Base-by-base conservation (phyloP, 2,113 vertebrate species). In the Sinocyclocheilus maitianheensis region DNA sequence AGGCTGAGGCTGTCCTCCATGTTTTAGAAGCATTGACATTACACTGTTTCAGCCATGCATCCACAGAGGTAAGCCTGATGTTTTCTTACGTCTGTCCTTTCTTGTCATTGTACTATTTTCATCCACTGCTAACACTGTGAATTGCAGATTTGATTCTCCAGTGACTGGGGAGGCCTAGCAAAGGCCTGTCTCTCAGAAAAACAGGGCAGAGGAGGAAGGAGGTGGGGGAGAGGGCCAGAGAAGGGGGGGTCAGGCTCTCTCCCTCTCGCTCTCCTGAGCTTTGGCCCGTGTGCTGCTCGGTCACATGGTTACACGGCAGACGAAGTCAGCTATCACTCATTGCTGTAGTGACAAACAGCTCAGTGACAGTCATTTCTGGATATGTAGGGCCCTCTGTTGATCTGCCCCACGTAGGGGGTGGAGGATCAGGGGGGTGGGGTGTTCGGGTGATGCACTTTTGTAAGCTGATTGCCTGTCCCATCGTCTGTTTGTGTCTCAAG, bases 1-100 rank as follows among this genome's bases (percentile, higher is more conserved):
- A 96, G 95, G 96, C 97, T 97, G 97, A 97, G 97, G 97, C 96
- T 99, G 97, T 98, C 98, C 97, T 99, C 97, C 98, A 99, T 99
- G 98, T 99, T 99, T 99, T 98, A 96, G 98, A 98, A 99, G 98
- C 98, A 98, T 98, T 99, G 97, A 99, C 97, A 99, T 99, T 98
- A 99, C 97, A 98, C 96, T 97, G 97, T 98, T 96, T 98, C 97
- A 99, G 97, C 98, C 98, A 99, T 99, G 98, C 98, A 99, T 98
- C 98, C 98, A 97, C 98, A 99, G 97, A 99, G 98, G 98, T 99
- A 99, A 99, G 98, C 96, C 96, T 96, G 95, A 96, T 96, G 97
- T 97, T 97, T 98, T 97, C 93, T 93, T 79, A 83, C 20, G 46
- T 83, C 13, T 82, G 40, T 77, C 80, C 71, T 88, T 60, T 81